Base-by-base conservation (phyloP, 2,113 vertebrate genomes). In the Pogonocichla stellata region DNA sequence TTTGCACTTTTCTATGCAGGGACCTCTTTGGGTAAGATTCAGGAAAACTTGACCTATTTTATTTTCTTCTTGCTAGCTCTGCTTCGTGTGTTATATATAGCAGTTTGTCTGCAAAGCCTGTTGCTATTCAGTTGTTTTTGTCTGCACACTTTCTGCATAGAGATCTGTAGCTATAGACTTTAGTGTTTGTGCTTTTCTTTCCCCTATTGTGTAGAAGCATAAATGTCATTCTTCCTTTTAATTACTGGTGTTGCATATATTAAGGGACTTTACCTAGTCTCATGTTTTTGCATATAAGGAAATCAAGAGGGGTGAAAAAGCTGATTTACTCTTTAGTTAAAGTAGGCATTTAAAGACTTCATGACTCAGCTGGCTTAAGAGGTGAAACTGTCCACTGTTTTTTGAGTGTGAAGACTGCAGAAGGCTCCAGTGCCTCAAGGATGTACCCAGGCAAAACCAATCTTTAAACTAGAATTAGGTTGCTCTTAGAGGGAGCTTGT, bases 11-110 rank as follows among this genome's bases (percentile, higher is more conserved):
- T 91, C 65, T 78, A 10, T 94, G 23, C 67, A 95, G 90, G 74
- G 85, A 92, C 13, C 50, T 95, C 56, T 94, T 95, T 62, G 15
- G 93, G 95, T 96, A 96, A 97, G 96, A 78, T 34, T 91, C 42
- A 74, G 74, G 74, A 92, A 82, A 92, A 57, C n/a, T 79, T 85
- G 73, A 87, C 91, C 78, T 87, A 57, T 61, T 95, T 93, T 90
- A 13, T 47, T 78, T 58, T 61, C 62, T 45, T 80, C 88, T 74
- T 82, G 50, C n/a, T 95, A 90, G 57, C 47, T 74, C 42, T 78
- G 9, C 53, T 91, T 91, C 3, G 2, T 81, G 24, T 53, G 45
- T 72, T 96, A 91, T 70, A 51, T 91, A 86, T 88, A 94, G 78
- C 71, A 88, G 24, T 83, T 85, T 75, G 28, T 90, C 62, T 93